Percentiles rank a stretch among this genome's conserved stretches.
Evolutionary conservation across 2,888 invertebrate genomes (phyloP).

Genomic region (Lasioglossum lativentre): DNA sequence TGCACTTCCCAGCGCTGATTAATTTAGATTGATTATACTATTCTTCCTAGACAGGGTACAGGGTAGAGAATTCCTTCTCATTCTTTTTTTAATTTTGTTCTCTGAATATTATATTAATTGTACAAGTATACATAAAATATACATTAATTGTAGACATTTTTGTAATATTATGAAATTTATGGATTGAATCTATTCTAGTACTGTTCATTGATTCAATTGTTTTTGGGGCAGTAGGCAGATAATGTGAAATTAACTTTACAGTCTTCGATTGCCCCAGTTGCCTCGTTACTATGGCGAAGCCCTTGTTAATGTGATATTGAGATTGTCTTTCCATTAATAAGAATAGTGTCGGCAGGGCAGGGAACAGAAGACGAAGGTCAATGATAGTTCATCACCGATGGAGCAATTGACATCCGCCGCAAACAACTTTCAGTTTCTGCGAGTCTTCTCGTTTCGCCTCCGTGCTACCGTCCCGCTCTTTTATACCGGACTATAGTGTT

Average conservation of each 20-base stretch:
- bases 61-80: background rate
- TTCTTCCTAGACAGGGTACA: background rate
- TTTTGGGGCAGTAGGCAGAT: background rate
- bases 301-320: background rate
- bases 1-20: background rate
- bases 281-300: background rate
- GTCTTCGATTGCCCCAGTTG: background rate
- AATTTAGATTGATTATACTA: background rate
- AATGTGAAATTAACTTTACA: background rate
- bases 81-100: background rate
- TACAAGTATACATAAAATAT: background rate
- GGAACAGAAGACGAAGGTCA: slow-evolving; percentile 62
- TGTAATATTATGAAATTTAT: too few species aligned
- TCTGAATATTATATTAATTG: background rate
- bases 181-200: too few species aligned
- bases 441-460: slow-evolving; percentile 26
- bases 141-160: too few species aligned
- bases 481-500: slow-evolving; percentile 9
- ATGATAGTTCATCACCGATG: slow-evolving; percentile 51
- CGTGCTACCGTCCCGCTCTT: slow-evolving; percentile 26
- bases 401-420: slow-evolving; percentile 55
- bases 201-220: background rate
- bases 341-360: background rate
- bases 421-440: slow-evolving; percentile 75
- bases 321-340: background rate